These are phyloP conservation scores for Diorhabda elongata DNA, from an alignment of 1,140 invertebrate genomes.

Conservation along the genomic window DNA sequence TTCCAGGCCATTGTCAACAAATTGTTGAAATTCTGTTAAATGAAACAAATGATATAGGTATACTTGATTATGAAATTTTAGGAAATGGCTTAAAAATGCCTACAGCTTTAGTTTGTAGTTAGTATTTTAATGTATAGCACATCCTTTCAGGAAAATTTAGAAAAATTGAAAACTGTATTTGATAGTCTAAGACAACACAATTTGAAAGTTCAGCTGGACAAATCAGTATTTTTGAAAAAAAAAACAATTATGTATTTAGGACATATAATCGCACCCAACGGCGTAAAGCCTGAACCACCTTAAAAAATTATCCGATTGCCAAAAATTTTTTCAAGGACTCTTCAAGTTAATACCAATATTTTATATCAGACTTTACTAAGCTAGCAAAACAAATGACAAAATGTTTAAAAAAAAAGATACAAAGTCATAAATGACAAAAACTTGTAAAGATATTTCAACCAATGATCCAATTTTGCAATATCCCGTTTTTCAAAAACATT, in stretches of 20 bases:
- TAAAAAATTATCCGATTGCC: too few species aligned
- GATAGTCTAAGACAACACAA: background rate
- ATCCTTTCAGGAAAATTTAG: background rate
- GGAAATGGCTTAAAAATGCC: background rate
- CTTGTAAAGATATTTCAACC: constrained; percentile 21
- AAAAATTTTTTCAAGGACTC: background rate
- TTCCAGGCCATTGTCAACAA: too few species aligned
- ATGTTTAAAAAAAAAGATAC: constrained; percentile 20
- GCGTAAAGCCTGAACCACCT: background rate
- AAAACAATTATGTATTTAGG: constrained; percentile 2
- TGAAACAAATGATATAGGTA: too few species aligned
- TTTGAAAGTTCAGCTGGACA: too few species aligned
- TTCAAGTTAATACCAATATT: background rate
- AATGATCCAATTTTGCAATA: constrained; percentile 25
- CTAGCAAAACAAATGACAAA: constrained; percentile 22
- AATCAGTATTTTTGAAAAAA: background rate
- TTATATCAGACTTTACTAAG: constrained; percentile 21
- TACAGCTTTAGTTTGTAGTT: background rate
- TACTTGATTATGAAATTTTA: too few species aligned
- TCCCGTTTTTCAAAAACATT: constrained; percentile 12
- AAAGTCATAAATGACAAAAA: constrained; percentile 19
- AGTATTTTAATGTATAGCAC: constrained; percentile 6
- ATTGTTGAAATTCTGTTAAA: too few species aligned
- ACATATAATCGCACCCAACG: background rate
- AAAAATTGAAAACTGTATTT: background rate